phyloP scores from a whole-genome alignment of 1,140 invertebrate species.

The Acyrthosiphon pisum region DNA sequence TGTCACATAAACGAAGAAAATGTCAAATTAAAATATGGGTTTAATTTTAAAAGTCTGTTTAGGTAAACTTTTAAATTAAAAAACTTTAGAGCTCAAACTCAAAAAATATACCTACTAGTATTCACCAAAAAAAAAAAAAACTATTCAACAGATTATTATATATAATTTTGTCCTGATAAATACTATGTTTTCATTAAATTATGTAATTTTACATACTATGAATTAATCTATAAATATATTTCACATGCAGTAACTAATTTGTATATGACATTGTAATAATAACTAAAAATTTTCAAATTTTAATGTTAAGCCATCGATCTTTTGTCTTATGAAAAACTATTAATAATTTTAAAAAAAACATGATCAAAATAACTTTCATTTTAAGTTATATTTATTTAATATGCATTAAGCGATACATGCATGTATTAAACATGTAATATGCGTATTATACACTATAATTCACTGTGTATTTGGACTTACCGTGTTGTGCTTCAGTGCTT shows the following conservation, averaged over 20 bases:
- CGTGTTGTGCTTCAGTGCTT: not conserved
- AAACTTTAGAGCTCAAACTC: not conserved
- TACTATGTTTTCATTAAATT: not conserved
- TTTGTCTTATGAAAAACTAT: not conserved
- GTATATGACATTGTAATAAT: too few relatives aligned
- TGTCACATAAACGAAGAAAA: not conserved
- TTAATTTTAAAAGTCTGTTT: not conserved
- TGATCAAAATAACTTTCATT: not conserved
- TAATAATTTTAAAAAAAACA: not conserved
- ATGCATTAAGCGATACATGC: not conserved
- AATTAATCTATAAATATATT: not conserved
- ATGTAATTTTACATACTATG: not conserved
- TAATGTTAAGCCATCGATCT: not conserved
- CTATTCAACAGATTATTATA: not conserved
- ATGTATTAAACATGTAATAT: not conserved
- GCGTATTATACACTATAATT: not conserved
- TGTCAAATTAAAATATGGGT: not conserved
- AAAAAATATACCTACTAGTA: not conserved
- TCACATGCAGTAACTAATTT: not conserved
- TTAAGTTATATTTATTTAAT: not conserved
- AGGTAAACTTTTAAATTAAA: slow-evolving; percentile 32
- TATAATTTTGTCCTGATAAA: not conserved
- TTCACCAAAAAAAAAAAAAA: not conserved
- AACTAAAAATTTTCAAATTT: not conserved
- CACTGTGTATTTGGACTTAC: not conserved